A percentile compares a stretch with the other conserved stretches of the same genome.
Evolutionary conservation across 2,888 invertebrate species (phyloP).

Genomic region (Leptinotarsa juncta): DNA sequence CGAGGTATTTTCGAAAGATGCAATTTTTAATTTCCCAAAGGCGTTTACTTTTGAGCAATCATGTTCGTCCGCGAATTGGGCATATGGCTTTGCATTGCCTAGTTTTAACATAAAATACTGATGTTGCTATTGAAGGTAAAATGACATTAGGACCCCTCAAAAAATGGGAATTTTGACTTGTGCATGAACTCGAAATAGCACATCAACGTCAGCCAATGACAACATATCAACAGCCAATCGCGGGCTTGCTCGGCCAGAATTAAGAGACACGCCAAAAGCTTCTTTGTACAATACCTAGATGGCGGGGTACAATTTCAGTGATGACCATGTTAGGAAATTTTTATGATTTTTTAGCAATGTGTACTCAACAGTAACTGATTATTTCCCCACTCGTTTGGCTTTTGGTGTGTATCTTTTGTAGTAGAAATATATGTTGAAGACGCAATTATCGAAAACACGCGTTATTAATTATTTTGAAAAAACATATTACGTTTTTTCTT

Average conservation of each 20-base stretch:
- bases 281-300: slow-evolving; percentile 29
- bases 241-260: slow-evolving; percentile 56
- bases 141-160: not conserved
- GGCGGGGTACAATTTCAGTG: slow-evolving; percentile 31
- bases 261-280: slow-evolving; percentile 54
- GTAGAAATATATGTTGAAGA: slow-evolving; percentile 16
- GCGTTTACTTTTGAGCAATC: not conserved
- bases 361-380: slow-evolving; percentile 45
- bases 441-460: not conserved
- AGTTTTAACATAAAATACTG: slow-evolving; percentile 24
- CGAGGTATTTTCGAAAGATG: not conserved
- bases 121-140: slow-evolving; percentile 4
- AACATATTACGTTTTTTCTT: not conserved
- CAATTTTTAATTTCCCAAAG: not conserved
- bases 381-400: slow-evolving; percentile 35
- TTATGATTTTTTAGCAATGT: slow-evolving; percentile 34
- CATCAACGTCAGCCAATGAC: slow-evolving; percentile 40
- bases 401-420: slow-evolving; percentile 48
- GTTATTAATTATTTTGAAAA: not conserved
- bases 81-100: slow-evolving; percentile 51
- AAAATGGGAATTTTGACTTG: not conserved
- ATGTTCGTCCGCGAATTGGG: slow-evolving; percentile 8
- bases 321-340: slow-evolving; percentile 37
- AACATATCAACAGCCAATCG: slow-evolving; percentile 65
- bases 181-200: not conserved